Evolutionary conservation across 2,888 invertebrate species (phyloP).

Genomic region (Cheiracanthium punctorium): DNA sequence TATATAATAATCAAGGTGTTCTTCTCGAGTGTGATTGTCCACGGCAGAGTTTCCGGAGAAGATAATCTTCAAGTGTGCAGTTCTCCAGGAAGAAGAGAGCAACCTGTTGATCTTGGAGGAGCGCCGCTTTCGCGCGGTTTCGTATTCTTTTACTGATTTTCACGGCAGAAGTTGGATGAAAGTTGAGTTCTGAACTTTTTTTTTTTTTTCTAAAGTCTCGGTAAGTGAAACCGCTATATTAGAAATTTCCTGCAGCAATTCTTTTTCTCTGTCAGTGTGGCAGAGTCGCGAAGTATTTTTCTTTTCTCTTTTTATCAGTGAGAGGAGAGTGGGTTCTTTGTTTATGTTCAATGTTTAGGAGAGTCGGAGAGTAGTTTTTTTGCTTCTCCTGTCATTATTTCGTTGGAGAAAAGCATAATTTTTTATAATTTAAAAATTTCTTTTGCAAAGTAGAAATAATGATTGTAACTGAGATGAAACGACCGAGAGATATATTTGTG

Average conservation of each 20-base stretch:
- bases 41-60: not conserved
- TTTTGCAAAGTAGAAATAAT: too few species aligned
- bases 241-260: not conserved
- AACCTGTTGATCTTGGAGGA: conserved; percentile 36
- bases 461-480: too few species aligned
- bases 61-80: not conserved
- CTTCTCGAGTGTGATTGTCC: not conserved
- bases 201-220: too few species aligned
- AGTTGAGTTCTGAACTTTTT: conserved; percentile 13
- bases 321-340: not conserved
- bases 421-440: too few species aligned
- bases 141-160: not conserved
- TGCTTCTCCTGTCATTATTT: too few species aligned
- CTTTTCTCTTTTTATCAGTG: too few species aligned
- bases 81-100: conserved; percentile 14
- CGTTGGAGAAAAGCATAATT: too few species aligned
- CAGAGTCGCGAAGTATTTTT: not conserved
- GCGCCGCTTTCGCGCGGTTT: conserved; percentile 10
- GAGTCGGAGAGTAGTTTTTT: too few species aligned
- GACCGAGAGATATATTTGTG: too few species aligned
- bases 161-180: conserved; percentile 4
- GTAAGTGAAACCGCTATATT: conserved; percentile 2
- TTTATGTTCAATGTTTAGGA: too few species aligned
- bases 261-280: not conserved
- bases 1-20: conserved; percentile 15